Conservation (phyloP, 2,113 vertebrate species). For the Capricornis sumatraensis region DNA sequence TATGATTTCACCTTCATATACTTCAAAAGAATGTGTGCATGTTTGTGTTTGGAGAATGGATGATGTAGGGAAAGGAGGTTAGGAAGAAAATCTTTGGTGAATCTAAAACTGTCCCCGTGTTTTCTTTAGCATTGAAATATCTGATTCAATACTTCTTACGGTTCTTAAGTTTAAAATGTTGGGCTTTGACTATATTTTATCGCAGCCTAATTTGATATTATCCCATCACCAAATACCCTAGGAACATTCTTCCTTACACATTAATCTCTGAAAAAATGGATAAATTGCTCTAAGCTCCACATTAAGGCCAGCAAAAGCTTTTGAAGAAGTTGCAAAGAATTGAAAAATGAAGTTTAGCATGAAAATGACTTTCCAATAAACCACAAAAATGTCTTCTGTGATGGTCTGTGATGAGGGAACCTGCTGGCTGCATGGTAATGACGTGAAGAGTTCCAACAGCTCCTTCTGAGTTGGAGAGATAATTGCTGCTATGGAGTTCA, state of each 20-base stretch:
- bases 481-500: constrained; percentile 23
- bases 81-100: constrained; percentile 32
- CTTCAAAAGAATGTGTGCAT: constrained; percentile 20
- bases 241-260: not conserved
- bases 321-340: constrained; percentile 12
- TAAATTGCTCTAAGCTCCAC: not conserved
- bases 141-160: not conserved
- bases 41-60: not conserved
- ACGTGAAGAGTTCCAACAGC: not conserved
- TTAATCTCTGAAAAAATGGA: not conserved
- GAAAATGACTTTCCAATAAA: constrained; percentile 29
- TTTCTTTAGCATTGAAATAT: constrained; percentile 8
- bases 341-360: constrained; percentile 9
- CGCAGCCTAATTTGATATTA: not conserved
- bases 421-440: not conserved
- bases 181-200: not conserved
- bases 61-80: not conserved
- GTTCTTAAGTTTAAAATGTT: constrained; percentile 37
- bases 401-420: not conserved
- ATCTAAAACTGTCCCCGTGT: not conserved
- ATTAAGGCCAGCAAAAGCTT: constrained; percentile 23
- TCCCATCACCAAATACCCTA: not conserved
- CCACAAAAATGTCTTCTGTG: not conserved
- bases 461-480: constrained; percentile 18
- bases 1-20: constrained; percentile 40